Evolutionary conservation across 2,797 vertebrate genomes (phyloP).

Genomic region (Rhinatrema bivittatum): DNA sequence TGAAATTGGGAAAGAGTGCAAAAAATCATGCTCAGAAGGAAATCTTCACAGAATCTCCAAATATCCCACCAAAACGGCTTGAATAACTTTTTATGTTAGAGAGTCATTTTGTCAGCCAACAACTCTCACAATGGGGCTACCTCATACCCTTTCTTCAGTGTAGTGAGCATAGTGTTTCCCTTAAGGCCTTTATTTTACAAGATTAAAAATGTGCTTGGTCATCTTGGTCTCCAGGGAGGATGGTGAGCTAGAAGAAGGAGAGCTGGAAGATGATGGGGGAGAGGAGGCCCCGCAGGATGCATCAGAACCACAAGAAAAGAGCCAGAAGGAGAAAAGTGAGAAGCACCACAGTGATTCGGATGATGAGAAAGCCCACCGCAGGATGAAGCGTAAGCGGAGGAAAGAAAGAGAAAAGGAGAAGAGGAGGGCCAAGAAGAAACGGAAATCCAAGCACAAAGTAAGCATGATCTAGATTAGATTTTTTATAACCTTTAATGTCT

Average conservation of each 20-base stretch:
- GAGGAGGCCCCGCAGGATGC: constrained; percentile 49
- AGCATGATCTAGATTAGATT: no score
- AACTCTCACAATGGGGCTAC: no score
- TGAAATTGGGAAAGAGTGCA: no score
- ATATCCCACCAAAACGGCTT: no score
- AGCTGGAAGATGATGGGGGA: constrained; percentile 84
- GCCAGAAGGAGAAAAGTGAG: constrained; percentile 62
- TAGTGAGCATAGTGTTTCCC: no score
- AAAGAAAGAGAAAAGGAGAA: constrained; percentile 85
- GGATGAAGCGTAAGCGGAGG: constrained; percentile 79
- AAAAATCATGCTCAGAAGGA: no score
- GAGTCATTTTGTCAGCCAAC: no score
- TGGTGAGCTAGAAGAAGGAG: constrained; percentile 88
- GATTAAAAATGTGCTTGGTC: no score
- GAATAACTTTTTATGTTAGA: no score
- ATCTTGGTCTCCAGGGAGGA: constrained; percentile 74
- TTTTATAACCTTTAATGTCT: not conserved
- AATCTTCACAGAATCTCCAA: no score
- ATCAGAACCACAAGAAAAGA: constrained; percentile 47
- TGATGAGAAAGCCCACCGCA: constrained; percentile 75
- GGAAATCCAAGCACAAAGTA: constrained; percentile 93
- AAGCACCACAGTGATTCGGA: constrained; percentile 74
- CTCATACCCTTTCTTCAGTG: no score
- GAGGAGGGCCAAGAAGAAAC: constrained; percentile 84
- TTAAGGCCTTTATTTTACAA: no score